phyloP scores from a whole-genome alignment of 2,797 vertebrate genomes.

The Lithobates sylvaticus region DNA sequence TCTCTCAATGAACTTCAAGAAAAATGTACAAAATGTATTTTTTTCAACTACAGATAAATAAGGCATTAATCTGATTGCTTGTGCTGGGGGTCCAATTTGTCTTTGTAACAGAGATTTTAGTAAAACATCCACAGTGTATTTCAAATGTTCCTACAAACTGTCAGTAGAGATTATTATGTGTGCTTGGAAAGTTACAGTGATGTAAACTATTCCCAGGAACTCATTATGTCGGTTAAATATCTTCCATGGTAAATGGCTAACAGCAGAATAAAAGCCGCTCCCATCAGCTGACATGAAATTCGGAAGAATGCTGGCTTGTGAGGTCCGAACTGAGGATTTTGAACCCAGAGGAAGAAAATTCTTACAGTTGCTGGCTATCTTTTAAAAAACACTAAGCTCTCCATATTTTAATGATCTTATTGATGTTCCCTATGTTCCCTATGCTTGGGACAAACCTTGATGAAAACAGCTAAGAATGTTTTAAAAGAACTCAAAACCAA shows the following conservation, averaged over 20 bases:
- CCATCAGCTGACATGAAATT: neutral
- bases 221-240: neutral
- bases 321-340: neutral
- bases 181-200: neutral
- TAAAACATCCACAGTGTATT: neutral
- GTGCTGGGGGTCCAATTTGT: no score
- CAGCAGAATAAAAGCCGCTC: neutral
- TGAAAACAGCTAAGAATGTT: conserved; percentile 44
- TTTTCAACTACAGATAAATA: no score
- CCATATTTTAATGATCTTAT: conserved; percentile 26
- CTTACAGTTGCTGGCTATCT: neutral
- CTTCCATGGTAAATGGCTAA: neutral
- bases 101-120: neutral
- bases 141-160: neutral
- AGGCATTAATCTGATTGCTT: no score
- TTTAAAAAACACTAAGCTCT: conserved; percentile 16
- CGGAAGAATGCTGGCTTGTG: neutral
- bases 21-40: no score
- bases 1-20: no score
- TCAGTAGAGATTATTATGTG: neutral
- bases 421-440: conserved; percentile 13
- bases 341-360: neutral
- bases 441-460: conserved; percentile 7
- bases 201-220: conserved; percentile 9
- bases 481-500: conserved; percentile 26